Conservation (phyloP, 1,140 invertebrate species). For the Zaprionus nigranus region DNA sequence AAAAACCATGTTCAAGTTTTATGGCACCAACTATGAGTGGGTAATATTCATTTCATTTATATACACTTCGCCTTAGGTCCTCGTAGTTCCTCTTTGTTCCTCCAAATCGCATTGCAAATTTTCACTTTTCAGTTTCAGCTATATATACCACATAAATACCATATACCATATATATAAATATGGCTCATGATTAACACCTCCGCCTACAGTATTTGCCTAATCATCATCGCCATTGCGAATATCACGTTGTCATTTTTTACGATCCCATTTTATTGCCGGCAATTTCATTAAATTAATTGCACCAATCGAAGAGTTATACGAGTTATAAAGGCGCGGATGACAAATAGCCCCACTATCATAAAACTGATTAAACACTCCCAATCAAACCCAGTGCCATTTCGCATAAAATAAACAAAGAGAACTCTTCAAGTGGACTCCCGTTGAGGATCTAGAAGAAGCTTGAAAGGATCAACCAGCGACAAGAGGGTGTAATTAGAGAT, state of each 20-base stretch:
- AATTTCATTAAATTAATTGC: conserved; percentile 67
- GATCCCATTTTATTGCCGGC: conserved; percentile 44
- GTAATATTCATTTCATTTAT: conserved; percentile 82
- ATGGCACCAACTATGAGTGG: conserved; percentile 79
- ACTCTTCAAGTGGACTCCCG: neutral
- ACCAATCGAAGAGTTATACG: conserved; percentile 38
- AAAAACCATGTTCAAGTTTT: conserved; percentile 80
- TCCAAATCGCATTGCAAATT: conserved; percentile 35
- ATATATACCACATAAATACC: neutral
- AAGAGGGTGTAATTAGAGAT: neutral
- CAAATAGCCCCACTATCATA: neutral
- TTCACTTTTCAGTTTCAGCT: conserved; percentile 39
- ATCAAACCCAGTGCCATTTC: neutral
- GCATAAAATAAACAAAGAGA: neutral
- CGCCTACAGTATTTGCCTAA: conserved; percentile 13
- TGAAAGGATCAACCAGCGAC: neutral
- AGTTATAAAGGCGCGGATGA: neutral
- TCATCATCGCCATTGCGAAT: conserved; percentile 17
- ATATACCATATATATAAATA: conserved; percentile 14
- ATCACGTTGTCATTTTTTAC: conserved; percentile 55
- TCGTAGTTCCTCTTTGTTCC: conserved; percentile 24
- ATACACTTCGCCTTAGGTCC: conserved; percentile 54
- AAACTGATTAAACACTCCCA: conserved; percentile 25
- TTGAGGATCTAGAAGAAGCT: neutral
- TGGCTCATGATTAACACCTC: conserved; percentile 25